phyloP scores from a whole-genome alignment of 2,797 vertebrate species.

The Austrolebias charrua region DNA sequence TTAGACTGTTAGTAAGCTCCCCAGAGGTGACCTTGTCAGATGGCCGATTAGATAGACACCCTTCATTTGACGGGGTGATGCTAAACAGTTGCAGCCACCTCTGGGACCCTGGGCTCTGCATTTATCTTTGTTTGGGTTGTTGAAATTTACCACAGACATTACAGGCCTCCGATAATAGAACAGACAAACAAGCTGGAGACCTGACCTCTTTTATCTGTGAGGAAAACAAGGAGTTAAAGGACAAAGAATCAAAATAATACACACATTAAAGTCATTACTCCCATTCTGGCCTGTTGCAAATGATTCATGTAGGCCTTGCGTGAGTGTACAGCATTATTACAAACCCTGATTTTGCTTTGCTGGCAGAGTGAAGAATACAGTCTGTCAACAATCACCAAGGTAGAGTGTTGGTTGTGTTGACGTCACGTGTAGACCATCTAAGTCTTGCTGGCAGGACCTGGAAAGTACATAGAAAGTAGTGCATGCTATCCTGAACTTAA shows the following conservation, averaged over 20 bases:
- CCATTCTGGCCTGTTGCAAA: conserved; percentile 73
- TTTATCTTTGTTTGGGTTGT: conserved; percentile 75
- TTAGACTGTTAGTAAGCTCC: conserved; percentile 42
- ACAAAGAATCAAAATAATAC: conserved; percentile 67
- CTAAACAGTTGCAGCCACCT: conserved; percentile 71
- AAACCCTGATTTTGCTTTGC: conserved; percentile 62
- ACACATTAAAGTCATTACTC: conserved; percentile 77
- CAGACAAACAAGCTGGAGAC: conserved; percentile 69
- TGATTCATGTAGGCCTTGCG: conserved; percentile 68
- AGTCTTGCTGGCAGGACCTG: conserved; percentile 38
- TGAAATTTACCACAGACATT: conserved; percentile 75
- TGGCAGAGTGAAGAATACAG: conserved; percentile 54
- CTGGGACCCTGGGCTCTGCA: conserved; percentile 58
- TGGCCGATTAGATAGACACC: conserved; percentile 77
- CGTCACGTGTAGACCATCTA: conserved; percentile 12
- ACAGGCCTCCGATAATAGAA: conserved; percentile 71
- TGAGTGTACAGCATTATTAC: conserved; percentile 68
- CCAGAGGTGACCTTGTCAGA: conserved; percentile 71
- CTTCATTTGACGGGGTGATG: conserved; percentile 73
- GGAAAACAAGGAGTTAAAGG: conserved; percentile 68
- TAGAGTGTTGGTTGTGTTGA: conserved; percentile 64
- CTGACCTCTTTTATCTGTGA: conserved; percentile 69
- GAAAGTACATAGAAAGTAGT: conserved; percentile 25
- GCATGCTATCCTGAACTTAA: conserved; percentile 15
- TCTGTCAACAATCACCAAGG: conserved; percentile 71